Base-by-base conservation (phyloP, 1,140 invertebrate species). In the Parasteatoda tepidariorum region DNA sequence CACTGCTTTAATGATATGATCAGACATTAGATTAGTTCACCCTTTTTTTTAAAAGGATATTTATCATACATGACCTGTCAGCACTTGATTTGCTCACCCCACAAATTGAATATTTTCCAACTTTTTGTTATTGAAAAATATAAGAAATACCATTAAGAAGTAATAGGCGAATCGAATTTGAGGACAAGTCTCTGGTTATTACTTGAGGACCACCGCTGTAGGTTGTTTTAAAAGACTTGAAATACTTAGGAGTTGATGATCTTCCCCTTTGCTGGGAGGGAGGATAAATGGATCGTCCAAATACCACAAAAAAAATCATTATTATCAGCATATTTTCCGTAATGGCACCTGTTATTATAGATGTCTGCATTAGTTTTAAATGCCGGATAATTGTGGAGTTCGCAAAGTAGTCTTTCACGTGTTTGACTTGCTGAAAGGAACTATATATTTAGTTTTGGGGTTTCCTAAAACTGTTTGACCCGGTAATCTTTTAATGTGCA, bases 311-410 rank as follows among this genome's bases (percentile, higher is more conserved):
- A 68, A 68, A 68, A 68, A 68, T 68, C 66, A 68, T 68, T 68
- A 68, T 68, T 68, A 68, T 68, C 66, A 68, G 66, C 66, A 68
- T 68, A 68, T 68, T 68, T 68, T 48, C n/a, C 33, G 34, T 68
- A 68, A 68, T 68, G 66, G 48, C n/a, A 13, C n/a, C 66, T 68
- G 48, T 68, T 41, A 68, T 68, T 68, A 48, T 22, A n/a, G 11
- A 48, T 11, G 66, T 68, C 66, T 68, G 48, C 48, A 68, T 68
- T 38, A 41, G 66, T 68, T 68, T 68, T 68, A 68, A 68, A 68
- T 68, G 66, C 24, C 2, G 7, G 33, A 28, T 68, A 68, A 68
- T 68, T 68, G 66, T 38, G 5, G 66, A 2, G 66, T 41, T 38
- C 38, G 34, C 38, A 31, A 13, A 33, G 30, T 33, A 38, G 30